Evolutionary conservation across 2,797 vertebrate genomes (phyloP).

Genomic region (Threskiornis aethiopicus): DNA sequence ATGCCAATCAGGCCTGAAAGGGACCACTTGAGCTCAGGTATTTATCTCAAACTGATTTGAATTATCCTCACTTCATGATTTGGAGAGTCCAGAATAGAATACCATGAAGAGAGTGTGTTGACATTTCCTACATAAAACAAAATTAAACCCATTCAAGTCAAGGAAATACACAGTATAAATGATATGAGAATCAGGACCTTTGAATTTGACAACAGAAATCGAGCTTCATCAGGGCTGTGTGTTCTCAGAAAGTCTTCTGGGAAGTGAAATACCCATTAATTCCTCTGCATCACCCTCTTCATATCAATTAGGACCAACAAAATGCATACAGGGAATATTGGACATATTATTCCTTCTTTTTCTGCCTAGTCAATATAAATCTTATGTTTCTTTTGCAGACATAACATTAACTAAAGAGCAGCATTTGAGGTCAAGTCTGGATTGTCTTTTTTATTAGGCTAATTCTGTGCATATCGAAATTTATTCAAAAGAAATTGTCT

Average conservation of each 20-base stretch:
- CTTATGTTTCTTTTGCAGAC: neutral
- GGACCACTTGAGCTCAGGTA: slow-evolving; percentile 6
- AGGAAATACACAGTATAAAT: neutral
- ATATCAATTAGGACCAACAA: neutral
- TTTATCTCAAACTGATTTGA: slow-evolving; percentile 20
- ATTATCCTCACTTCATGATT: slow-evolving; percentile 32
- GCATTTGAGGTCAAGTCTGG: neutral
- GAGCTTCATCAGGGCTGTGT: fast-evolving
- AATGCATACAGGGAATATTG: neutral
- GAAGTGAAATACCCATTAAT: neutral
- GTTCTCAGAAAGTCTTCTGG: neutral
- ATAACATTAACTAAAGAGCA: neutral
- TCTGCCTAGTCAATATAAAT: neutral
- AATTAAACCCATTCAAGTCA: neutral
- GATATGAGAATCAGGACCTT: neutral
- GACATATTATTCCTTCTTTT: neutral
- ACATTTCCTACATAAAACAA: neutral
- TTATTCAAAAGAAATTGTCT: neutral
- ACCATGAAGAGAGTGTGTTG: neutral
- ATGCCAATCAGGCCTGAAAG: slow-evolving; percentile 25
- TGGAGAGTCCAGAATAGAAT: slow-evolving; percentile 16
- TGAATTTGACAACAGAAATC: neutral
- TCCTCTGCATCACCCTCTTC: fast-evolving
- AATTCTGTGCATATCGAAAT: neutral
- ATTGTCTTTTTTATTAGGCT: neutral